These are phyloP conservation scores for Cryptosula pallasiana DNA, from an alignment of 2,888 invertebrate species.

Conservation along the genomic window DNA sequence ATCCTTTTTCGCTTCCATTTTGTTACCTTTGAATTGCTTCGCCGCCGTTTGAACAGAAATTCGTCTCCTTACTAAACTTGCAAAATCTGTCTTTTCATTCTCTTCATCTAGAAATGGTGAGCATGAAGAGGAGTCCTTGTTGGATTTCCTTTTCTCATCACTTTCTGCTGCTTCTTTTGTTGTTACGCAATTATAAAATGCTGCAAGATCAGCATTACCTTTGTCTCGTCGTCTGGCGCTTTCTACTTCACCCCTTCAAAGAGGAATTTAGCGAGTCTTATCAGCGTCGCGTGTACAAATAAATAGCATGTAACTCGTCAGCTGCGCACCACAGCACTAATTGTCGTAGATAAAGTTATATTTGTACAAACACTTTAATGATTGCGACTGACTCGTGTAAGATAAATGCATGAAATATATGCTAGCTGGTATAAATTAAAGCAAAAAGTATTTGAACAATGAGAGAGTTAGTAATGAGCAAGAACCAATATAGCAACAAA, in stretches of 20 bases:
- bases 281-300: neutral
- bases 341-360: neutral
- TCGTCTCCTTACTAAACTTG: neutral
- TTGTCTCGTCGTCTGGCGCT: neutral
- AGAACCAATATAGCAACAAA: neutral
- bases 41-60: neutral
- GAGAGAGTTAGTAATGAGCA: neutral
- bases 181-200: neutral
- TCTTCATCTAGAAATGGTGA: too few species aligned
- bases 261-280: neutral
- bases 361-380: neutral
- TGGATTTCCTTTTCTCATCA: too few species aligned
- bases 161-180: neutral
- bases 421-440: neutral
- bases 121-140: too few species aligned
- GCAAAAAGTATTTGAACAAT: neutral
- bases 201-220: neutral
- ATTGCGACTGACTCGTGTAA: neutral
- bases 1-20: slow-evolving; percentile 17
- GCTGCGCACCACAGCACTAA: neutral
- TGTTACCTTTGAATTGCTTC: neutral
- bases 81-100: too few species aligned
- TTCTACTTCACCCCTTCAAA: neutral
- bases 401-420: neutral
- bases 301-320: slow-evolving; percentile 13